Base-by-base conservation (phyloP, 2,888 invertebrate species). In the Petrophora chlorosata region DNA sequence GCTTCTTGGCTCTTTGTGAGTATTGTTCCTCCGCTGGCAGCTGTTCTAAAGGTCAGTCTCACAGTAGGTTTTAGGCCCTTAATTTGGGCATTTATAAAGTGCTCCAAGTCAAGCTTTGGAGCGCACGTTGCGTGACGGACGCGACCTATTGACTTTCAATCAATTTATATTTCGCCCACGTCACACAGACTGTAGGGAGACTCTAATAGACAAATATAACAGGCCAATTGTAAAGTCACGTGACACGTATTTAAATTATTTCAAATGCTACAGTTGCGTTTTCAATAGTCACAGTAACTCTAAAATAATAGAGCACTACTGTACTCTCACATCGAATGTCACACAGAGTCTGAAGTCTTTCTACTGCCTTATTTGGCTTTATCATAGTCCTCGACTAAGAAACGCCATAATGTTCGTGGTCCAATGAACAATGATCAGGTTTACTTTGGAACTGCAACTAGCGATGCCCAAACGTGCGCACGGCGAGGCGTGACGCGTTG, bases 121-220 rank as follows among this genome's bases (percentile, higher is more conserved):
- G 61, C 51, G 56, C 59, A 61, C 53, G 60, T 67, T 62, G 61
- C 66, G 59, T 69, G 67, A 69, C 64, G 60, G 69, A 65, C 63
- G 53, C 64, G 74, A 77, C 75, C 73, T 76, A 76, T 79, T 78
- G 78, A 71, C 76, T 70, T 73, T 66, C 69, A 76, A 79, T 81
- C 73, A 77, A 74, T 76, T 52, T 70, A 63, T 65, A 56, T 59
- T 60, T 67, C 61, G 65, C 62, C 69, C 65, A 67, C 63, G 67
- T 60, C 50, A 57, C 46, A 38, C 25, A 9, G 23, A 25, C 47
- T 51, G 28, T 44, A 44, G 13, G 39, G 34, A 34, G 48, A 38
- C 17, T 40, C n/a, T n/a, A n/a, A n/a, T n/a, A 32, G 3, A 7
- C 48, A 16, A 7, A 17, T 17, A 30, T 35, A 7, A 17, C 33